Conservation (phyloP, 2,113 vertebrate genomes). For the Vulpes lagopus region DNA sequence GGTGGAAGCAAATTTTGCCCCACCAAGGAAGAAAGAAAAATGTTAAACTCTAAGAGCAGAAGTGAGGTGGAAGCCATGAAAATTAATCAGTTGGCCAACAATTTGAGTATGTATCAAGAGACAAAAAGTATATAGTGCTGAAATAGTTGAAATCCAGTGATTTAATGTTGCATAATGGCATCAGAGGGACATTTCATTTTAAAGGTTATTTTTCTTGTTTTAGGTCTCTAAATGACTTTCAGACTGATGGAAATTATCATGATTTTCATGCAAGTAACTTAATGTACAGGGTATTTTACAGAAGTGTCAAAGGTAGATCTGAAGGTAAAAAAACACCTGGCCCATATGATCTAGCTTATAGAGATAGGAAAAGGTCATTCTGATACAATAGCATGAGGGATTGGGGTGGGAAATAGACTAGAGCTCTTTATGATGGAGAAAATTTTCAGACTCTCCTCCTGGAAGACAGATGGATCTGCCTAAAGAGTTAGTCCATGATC, state of each 20-base stretch:
- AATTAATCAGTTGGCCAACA: constrained; percentile 21
- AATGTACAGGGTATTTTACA: neutral
- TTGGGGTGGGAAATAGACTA: neutral
- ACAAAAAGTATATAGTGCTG: neutral
- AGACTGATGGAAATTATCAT: neutral
- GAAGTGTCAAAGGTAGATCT: neutral
- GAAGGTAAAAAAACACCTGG: neutral
- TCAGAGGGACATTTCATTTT: neutral
- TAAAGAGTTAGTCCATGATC: neutral
- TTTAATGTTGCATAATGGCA: neutral
- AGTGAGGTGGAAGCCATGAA: neutral
- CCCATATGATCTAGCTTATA: neutral
- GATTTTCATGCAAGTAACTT: neutral
- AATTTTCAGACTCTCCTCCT: neutral
- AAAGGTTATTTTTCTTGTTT: neutral
- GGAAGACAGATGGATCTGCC: neutral
- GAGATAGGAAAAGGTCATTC: neutral
- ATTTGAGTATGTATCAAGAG: neutral
- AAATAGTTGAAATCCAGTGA: neutral
- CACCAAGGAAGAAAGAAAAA: neutral
- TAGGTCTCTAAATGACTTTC: neutral
- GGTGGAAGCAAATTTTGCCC: neutral
- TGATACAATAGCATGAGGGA: neutral
- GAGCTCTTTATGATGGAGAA: neutral
- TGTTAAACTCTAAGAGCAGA: neutral